Evolutionary conservation across 1,140 invertebrate genomes (phyloP).

Genomic region (Trialeurodes vaporariorum): DNA sequence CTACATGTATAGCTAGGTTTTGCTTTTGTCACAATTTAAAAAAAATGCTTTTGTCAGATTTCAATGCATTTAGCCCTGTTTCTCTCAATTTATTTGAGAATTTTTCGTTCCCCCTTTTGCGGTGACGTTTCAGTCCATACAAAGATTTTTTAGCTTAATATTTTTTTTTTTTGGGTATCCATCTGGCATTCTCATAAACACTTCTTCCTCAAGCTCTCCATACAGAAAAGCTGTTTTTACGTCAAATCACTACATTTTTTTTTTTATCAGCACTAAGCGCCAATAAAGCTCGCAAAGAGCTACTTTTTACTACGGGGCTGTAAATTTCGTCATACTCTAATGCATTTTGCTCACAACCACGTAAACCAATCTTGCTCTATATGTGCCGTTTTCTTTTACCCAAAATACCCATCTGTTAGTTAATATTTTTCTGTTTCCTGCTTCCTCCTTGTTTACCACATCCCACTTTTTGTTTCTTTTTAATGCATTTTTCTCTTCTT

Average conservation of each 20-base stretch:
- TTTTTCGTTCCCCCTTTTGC: conserved; percentile 24
- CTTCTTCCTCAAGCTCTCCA: no score
- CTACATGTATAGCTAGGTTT: conserved; percentile 1
- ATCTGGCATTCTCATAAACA: conserved; percentile 32
- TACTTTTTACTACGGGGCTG: conserved; percentile 13
- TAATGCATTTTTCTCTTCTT: neutral
- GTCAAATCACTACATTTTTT: conserved; percentile 28
- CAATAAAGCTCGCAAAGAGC: conserved; percentile 11
- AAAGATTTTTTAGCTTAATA: no score
- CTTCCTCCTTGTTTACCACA: neutral
- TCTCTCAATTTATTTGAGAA: conserved; percentile 3
- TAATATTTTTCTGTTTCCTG: neutral
- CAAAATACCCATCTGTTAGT: conserved; percentile 3
- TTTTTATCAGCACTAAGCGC: conserved; percentile 9
- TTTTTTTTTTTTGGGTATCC: conserved; percentile 25
- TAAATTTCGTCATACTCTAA: conserved; percentile 16
- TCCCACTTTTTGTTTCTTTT: conserved; percentile 2
- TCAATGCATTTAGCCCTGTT: no score
- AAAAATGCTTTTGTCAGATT: conserved; percentile 26
- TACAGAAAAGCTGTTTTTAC: conserved; percentile 30
- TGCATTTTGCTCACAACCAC: conserved; percentile 15
- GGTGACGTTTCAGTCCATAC: conserved; percentile 36
- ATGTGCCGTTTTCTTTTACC: conserved; percentile 3
- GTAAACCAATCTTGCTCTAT: conserved; percentile 19
- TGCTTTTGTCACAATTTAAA: conserved; percentile 14